Evolutionary conservation across 2,113 vertebrate species (phyloP).

Genomic region (human (Homo sapiens)): DNA sequence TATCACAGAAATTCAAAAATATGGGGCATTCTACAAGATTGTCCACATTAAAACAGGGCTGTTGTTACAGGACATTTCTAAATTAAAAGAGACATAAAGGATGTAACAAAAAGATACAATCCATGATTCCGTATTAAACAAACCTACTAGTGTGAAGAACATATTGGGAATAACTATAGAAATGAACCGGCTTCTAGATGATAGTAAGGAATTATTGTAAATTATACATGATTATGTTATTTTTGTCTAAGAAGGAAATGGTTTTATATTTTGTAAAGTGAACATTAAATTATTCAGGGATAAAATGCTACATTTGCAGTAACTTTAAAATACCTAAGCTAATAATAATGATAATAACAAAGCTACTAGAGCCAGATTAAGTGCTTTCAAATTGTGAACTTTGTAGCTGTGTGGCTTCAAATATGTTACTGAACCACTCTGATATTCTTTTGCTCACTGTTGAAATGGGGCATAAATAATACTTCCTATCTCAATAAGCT

Average conservation of each 20-base stretch:
- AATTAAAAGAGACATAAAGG: background rate
- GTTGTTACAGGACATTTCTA: background rate
- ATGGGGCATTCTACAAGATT: background rate
- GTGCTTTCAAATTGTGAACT: background rate
- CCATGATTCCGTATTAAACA: background rate
- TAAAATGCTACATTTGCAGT: background rate
- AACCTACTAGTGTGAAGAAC: background rate
- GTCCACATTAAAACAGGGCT: background rate
- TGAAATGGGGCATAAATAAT: background rate
- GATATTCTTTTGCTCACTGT: background rate
- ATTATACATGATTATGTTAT: background rate
- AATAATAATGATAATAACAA: background rate
- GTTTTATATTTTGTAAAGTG: background rate
- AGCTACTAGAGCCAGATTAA: background rate
- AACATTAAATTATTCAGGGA: background rate
- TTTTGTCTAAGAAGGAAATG: background rate
- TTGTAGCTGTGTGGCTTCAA: background rate
- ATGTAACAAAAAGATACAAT: background rate
- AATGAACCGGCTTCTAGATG: background rate
- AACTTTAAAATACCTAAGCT: background rate
- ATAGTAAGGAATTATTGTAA: background rate
- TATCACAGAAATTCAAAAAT: background rate
- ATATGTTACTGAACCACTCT: background rate
- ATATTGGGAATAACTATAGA: background rate
- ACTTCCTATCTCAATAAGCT: background rate